phyloP scores from a whole-genome alignment of 2,113 vertebrate species.

The Pampusana beccarii region DNA sequence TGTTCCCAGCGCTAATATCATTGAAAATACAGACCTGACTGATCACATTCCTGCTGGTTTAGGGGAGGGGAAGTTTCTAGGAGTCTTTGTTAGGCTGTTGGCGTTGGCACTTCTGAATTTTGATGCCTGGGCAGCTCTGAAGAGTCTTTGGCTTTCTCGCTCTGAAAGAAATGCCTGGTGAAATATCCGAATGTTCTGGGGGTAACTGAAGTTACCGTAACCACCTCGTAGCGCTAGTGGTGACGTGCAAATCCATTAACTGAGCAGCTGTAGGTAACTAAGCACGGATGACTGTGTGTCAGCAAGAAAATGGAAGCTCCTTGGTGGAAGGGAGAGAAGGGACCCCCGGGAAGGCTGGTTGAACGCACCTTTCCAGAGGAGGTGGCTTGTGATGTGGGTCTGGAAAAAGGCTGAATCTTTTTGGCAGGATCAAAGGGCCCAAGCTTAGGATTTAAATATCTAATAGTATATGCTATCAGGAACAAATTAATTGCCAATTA shows the following conservation, averaged over 20 bases:
- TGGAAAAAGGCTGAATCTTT: not conserved
- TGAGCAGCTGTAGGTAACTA: not conserved
- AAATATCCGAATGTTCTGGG: not conserved
- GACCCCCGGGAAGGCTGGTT: not conserved
- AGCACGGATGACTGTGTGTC: not conserved
- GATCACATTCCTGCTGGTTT: fast-evolving
- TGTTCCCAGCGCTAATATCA: not conserved
- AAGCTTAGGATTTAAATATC: too few species aligned
- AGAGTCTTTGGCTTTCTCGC: not conserved
- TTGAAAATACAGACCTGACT: not conserved
- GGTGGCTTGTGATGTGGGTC: not conserved
- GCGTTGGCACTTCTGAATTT: fast-evolving
- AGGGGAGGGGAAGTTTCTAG: not conserved
- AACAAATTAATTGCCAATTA: not conserved
- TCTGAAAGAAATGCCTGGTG: not conserved
- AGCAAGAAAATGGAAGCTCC: not conserved
- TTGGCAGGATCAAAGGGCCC: not conserved
- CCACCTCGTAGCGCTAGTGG: not conserved
- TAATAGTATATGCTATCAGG: too few species aligned
- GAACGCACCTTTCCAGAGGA: not conserved
- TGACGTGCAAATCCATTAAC: not conserved
- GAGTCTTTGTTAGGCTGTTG: not conserved
- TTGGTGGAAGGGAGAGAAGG: not conserved
- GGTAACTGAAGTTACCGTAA: not conserved
- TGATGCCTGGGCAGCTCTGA: not conserved